phyloP scores from a whole-genome alignment of 2,888 invertebrate species.

The Tiliacea aurago region DNA sequence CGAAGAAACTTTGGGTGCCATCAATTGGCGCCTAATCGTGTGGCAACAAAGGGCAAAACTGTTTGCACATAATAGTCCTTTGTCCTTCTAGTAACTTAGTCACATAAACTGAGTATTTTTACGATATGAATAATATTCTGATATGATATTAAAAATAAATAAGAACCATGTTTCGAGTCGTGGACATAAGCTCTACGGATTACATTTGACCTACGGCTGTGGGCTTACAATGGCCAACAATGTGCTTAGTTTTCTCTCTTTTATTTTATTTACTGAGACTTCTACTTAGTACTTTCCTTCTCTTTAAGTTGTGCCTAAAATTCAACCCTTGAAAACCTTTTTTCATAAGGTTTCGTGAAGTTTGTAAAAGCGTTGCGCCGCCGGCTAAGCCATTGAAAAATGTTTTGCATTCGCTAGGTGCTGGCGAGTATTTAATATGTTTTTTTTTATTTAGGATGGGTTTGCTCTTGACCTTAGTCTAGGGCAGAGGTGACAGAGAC shows the following conservation, averaged over 20 bases:
- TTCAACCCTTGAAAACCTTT: background rate
- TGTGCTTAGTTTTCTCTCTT: slow-evolving; percentile 7
- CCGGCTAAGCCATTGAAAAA: slow-evolving; percentile 19
- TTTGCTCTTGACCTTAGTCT: no score
- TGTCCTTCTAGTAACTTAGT: slow-evolving; percentile 3
- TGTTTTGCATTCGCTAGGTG: slow-evolving; percentile 8
- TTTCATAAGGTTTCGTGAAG: slow-evolving; percentile 16
- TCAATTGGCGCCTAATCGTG: slow-evolving; percentile 30
- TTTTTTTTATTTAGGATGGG: no score
- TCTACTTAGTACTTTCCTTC: background rate
- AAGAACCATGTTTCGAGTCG: slow-evolving; percentile 29
- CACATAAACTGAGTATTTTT: background rate
- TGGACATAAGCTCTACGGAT: slow-evolving; percentile 43
- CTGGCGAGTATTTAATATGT: background rate
- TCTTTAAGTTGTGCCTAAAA: background rate
- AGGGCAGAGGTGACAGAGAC: no score
- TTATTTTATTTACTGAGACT: slow-evolving; percentile 16
- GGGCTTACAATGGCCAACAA: slow-evolving; percentile 12
- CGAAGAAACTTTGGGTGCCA: slow-evolving; percentile 14
- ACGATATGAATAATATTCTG: slow-evolving; percentile 21
- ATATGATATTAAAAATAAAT: slow-evolving; percentile 40
- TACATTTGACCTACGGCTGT: slow-evolving; percentile 19
- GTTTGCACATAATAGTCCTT: slow-evolving; percentile 22
- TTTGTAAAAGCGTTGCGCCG: slow-evolving; percentile 21
- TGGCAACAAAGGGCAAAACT: slow-evolving; percentile 30